Evolutionary conservation across 2,113 vertebrate species (phyloP).

Genomic region (Heteronetta atricapilla): DNA sequence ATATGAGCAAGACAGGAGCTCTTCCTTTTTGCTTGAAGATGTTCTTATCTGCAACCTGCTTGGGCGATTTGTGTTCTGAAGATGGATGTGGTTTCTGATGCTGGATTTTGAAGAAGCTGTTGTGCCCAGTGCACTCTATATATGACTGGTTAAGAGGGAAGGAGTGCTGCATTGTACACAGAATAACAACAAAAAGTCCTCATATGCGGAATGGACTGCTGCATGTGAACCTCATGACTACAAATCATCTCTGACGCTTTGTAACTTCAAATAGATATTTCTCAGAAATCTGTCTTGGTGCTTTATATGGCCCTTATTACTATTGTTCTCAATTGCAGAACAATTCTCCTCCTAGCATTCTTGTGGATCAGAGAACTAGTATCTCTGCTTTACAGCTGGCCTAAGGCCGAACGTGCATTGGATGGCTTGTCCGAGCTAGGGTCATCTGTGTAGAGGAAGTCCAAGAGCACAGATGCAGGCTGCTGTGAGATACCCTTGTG

Average conservation of each 20-base stretch:
- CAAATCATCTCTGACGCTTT: background rate
- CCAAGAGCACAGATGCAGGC: background rate
- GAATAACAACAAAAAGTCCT: background rate
- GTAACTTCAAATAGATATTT: background rate
- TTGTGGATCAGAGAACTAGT: background rate
- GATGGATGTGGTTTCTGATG: background rate
- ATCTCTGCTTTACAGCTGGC: background rate
- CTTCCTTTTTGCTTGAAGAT: background rate
- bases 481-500: background rate
- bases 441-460: background rate
- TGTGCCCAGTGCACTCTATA: background rate
- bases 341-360: background rate
- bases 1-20: background rate
- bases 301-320: background rate
- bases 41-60: background rate
- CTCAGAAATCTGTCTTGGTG: background rate
- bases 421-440: background rate
- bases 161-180: background rate
- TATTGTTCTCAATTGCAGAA: background rate
- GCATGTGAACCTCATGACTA: background rate
- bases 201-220: background rate
- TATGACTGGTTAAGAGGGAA: background rate
- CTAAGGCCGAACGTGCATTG: background rate
- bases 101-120: background rate
- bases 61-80: background rate